Evolutionary conservation across 2,113 vertebrate genomes (phyloP).

Genomic region (Athene noctua): DNA sequence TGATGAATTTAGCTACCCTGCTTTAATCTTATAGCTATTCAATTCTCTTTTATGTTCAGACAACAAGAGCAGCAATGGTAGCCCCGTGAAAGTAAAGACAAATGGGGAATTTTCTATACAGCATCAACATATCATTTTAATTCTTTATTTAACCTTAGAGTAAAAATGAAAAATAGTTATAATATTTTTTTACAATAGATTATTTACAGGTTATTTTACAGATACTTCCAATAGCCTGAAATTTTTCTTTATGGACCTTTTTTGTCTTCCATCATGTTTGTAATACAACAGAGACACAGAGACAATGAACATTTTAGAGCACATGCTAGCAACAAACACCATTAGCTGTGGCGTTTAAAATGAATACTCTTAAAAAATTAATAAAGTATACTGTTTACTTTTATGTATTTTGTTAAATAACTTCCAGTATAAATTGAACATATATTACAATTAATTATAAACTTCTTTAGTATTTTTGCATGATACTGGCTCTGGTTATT

Average conservation of each 20-base stretch:
- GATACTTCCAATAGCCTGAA: background rate
- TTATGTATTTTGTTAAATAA: background rate
- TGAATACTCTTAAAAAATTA: background rate
- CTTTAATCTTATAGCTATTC: background rate
- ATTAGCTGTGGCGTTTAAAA: background rate
- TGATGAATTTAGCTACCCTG: background rate
- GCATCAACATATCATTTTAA: background rate
- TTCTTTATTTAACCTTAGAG: background rate
- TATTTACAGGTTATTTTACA: background rate
- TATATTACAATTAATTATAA: background rate
- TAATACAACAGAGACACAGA: background rate
- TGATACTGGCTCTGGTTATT: background rate
- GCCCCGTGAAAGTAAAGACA: background rate
- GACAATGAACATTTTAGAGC: background rate
- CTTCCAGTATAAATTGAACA: background rate
- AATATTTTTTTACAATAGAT: background rate
- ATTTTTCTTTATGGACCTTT: background rate
- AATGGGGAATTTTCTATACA: background rate
- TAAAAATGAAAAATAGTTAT: background rate
- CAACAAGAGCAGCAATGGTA: background rate
- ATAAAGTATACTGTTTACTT: background rate
- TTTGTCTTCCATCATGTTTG: background rate
- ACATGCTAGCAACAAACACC: accelerated
- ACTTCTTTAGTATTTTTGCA: background rate
- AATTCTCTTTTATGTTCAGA: background rate